Evolutionary conservation across 64 coral and sea anemone species (phyloP), one percentile per base, ranked within the genome.

Genomic region (Montipora efflorescens): DNA sequence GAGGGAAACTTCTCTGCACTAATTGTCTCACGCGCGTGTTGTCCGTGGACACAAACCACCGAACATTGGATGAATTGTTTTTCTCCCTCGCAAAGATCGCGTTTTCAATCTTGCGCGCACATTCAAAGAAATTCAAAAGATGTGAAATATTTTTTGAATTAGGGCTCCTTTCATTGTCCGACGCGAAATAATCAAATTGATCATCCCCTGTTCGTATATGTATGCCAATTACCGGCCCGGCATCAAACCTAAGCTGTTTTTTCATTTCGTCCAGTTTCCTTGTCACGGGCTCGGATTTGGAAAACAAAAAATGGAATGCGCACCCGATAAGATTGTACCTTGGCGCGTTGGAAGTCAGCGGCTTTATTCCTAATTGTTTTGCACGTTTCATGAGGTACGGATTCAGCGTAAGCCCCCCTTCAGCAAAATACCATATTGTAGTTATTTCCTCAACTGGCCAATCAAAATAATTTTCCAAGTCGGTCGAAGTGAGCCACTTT

Each of bases 401-500:
- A 75, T 97, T 97, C 7, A 61, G 58, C 1, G 47, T 92, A 2
- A 97, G 81, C 5, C 95, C 95, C 18, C 90, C 92, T n/a, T 97
- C 92, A 8, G 91, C 95, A 79, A 97, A 94, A 36, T 97, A 97
- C 95, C 92, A 97, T 21, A 97, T 97, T 11, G 92, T 97, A 49
- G 92, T 95, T 50, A 92, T 75, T 79, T 89, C 83, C 25, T 97
- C 96, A 6, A 95, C 70, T 7, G 92, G 77, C 80, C 58, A 73
- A 25, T 97, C 85, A 36, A 97, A 97, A 20, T 94, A 97, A 2
- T 90, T 25, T 48, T 74, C 28, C 14, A 97, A 84, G 62, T 97
- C 88, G 73, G 95, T 97, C n/a, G 62, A 50, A 10, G 59, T 83
- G 67, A 97, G 88, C 95, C 95, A 97, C 45, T 80, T 88, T 81